These are phyloP conservation scores for Diachasma alloeum DNA, from an alignment of 1,140 invertebrate species.

Conservation along the genomic window DNA sequence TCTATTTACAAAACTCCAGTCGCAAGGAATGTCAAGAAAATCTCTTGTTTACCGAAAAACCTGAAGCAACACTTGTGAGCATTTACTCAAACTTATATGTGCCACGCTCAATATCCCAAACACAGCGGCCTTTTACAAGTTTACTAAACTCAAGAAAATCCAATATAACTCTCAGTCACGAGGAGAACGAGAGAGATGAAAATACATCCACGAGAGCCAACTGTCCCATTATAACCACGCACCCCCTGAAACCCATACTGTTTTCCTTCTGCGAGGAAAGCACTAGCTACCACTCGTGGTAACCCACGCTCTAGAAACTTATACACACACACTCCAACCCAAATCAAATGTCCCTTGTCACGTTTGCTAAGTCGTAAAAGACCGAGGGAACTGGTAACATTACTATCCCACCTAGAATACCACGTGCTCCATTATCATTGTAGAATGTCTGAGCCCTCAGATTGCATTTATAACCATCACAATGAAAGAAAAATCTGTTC, in stretches of 20 bases:
- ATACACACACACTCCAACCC: conserved; percentile 20
- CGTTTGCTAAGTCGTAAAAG: conserved; percentile 25
- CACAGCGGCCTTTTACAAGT: conserved; percentile 15
- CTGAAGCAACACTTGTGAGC: background rate
- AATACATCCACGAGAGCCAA: background rate
- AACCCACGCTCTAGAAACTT: background rate
- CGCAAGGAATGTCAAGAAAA: background rate
- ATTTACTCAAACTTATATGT: background rate
- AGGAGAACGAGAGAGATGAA: too few relatives aligned
- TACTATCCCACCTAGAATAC: background rate
- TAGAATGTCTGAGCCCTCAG: background rate
- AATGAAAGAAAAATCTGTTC: background rate
- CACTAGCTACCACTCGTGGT: background rate
- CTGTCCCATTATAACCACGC: conserved; percentile 17
- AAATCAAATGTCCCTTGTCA: conserved; percentile 22
- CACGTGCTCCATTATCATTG: background rate
- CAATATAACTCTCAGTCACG: conserved; percentile 17
- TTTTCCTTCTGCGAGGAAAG: background rate
- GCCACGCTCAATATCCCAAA: background rate
- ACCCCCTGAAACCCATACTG: conserved; percentile 4
- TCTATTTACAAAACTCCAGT: background rate
- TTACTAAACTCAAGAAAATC: conserved; percentile 29
- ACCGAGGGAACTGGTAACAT: background rate
- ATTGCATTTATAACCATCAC: background rate
- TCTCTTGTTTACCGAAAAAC: background rate